Evolutionary conservation across 2,888 invertebrate species (phyloP).

Genomic region (Sarcophaga variegata): DNA sequence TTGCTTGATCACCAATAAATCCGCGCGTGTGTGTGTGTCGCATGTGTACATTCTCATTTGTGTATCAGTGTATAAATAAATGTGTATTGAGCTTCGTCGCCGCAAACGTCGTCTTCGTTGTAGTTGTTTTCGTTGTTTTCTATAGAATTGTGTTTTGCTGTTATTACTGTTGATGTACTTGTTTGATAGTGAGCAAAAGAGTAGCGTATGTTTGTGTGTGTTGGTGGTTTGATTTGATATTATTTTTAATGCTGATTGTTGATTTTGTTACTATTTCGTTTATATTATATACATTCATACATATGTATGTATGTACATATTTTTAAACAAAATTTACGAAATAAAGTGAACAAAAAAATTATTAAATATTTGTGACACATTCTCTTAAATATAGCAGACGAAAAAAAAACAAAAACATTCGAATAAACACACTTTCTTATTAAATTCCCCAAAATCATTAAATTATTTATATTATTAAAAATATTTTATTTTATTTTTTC

Average conservation of each 20-base stretch:
- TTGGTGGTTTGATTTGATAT: slow-evolving; percentile 9
- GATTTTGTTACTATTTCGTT: slow-evolving; percentile 2
- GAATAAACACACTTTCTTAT: not conserved
- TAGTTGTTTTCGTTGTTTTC: slow-evolving; percentile 1
- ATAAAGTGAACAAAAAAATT: not conserved
- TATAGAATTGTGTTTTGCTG: not conserved
- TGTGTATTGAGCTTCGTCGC: slow-evolving; percentile 13
- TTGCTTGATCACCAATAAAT: slow-evolving; percentile 5
- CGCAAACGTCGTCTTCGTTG: slow-evolving; percentile 24
- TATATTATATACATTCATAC: not conserved
- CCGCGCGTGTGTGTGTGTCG: slow-evolving; percentile 33
- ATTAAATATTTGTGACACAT: not conserved
- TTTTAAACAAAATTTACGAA: not conserved
- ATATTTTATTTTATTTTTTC: no score
- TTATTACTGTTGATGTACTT: not conserved
- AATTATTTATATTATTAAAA: no score
- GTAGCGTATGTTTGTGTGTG: not conserved
- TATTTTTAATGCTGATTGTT: slow-evolving; percentile 14
- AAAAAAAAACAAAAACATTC: not conserved
- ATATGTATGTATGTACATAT: not conserved
- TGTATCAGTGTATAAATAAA: no score
- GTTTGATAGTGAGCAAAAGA: not conserved
- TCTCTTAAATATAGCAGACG: not conserved
- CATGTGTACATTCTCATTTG: slow-evolving; percentile 45
- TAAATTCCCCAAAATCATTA: no score